phyloP scores from a whole-genome alignment of 1,140 invertebrate genomes.

The Drosophila sp. region DNA sequence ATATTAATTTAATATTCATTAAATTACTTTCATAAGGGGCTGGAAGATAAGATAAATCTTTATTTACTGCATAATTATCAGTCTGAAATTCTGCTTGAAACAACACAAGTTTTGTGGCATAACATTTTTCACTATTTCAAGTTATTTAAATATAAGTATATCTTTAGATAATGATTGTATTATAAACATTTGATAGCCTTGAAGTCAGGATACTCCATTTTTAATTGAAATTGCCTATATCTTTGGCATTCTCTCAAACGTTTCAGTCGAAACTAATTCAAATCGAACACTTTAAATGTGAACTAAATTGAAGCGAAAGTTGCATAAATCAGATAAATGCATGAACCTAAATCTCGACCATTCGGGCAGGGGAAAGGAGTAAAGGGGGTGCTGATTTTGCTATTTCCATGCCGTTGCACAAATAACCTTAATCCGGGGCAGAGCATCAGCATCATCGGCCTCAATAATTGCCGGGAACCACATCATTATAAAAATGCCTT shows the following conservation, averaged over 20 bases:
- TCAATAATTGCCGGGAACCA: conserved; percentile 43
- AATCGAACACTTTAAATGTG: conserved; percentile 23
- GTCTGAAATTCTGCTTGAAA: too few species aligned
- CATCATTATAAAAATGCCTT: conserved; percentile 56
- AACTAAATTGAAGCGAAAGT: conserved; percentile 37
- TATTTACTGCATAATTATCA: too few species aligned
- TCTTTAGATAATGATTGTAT: too few species aligned
- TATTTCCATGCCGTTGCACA: conserved; percentile 45
- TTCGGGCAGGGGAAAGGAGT: neutral
- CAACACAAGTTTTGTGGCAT: too few species aligned
- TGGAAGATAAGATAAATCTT: too few species aligned
- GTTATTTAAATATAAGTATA: too few species aligned
- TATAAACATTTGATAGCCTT: too few species aligned
- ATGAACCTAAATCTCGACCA: conserved; percentile 21
- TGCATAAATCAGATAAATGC: conserved; percentile 51
- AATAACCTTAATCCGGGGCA: conserved; percentile 16
- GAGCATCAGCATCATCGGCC: conserved; percentile 5
- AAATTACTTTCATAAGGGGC: too few species aligned
- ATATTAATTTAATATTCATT: conserved; percentile 28
- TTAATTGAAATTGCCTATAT: too few species aligned
- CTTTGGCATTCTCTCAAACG: too few species aligned
- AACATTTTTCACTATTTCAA: too few species aligned
- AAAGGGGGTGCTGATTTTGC: conserved; percentile 12
- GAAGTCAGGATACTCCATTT: too few species aligned
- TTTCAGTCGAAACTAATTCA: neutral